Base-by-base conservation (phyloP, 2,797 vertebrate species). In the Syngnathus acus region DNA sequence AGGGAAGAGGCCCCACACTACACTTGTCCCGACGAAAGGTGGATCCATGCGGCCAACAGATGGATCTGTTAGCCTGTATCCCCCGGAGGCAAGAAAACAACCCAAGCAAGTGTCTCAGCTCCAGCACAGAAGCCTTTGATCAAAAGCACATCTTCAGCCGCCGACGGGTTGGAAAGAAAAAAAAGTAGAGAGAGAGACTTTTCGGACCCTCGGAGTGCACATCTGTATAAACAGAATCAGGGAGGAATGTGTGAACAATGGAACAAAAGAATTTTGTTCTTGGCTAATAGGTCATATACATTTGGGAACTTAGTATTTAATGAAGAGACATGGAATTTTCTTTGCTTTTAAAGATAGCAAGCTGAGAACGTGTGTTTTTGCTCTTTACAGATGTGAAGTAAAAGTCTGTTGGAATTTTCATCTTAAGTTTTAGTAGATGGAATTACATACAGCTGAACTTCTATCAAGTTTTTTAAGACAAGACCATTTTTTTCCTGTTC, bases 141-240 rank as follows among this genome's bases (percentile, higher is more conserved):
- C 94, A 92, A 76, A 76, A 16, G 86, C 92, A 90, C 93, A 91
- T 94, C 86, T 92, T 76, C 85, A 89, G 88, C 89, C 87, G 89
- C 86, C 14, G 88, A 91, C 89, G 90, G 50, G 50, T 53, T 51
- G 17, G 8, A 8, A 2, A 50, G n/a, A 5, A 53, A 53, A 21
- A 21, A 21, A 81, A 83, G 71, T 16, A 57, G 32, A 37, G 32
- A 37, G 6, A 81, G 82, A 72, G 48, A n/a, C 23, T 66, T 66
- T 78, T 82, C 75, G 50, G 69, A 75, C 90, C 83, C 92, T 92
- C 92, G 48, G 82, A 78, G 83, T 69, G 86, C 88, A 94, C 92
- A 93, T 98, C 97, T 99, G 97, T 97, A 89, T 91, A 96, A 99
- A 99, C 95, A 98, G 75, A 90, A 90, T 92, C 91, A 10, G 62